Percentiles rank a stretch among this genome's conserved stretches.
phyloP scores from a whole-genome alignment of 2,797 vertebrate genomes.

The Molossus molossus region DNA sequence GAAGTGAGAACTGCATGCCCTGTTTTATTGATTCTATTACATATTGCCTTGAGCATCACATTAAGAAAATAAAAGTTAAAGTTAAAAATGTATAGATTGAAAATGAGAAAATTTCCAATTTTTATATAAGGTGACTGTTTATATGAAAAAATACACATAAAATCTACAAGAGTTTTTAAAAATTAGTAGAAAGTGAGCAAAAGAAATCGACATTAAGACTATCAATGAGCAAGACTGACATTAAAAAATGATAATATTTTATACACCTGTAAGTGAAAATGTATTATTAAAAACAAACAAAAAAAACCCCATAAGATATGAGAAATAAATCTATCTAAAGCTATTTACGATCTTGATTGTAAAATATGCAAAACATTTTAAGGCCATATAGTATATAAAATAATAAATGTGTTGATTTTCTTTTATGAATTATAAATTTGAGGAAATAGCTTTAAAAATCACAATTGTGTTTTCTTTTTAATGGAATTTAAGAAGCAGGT shows the following conservation, averaged over 20 bases:
- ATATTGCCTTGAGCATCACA: background rate
- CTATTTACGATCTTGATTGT: background rate
- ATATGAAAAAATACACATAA: background rate
- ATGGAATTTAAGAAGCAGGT: background rate
- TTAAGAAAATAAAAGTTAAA: background rate
- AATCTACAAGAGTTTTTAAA: background rate
- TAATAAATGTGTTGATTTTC: slow-evolving; percentile 22
- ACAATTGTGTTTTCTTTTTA: background rate
- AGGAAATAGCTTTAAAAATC: background rate
- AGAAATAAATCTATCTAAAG: background rate
- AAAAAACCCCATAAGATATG: background rate
- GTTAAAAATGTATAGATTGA: background rate
- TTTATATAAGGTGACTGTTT: background rate
- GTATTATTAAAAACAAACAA: background rate
- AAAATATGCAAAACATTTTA: background rate
- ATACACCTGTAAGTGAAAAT: background rate
- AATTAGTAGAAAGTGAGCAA: background rate
- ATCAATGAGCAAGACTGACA: background rate
- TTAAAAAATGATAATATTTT: background rate
- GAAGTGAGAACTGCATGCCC: background rate
- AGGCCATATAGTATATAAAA: background rate
- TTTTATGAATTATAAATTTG: background rate
- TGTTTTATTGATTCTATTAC: background rate
- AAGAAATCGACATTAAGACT: background rate
- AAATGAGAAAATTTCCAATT: background rate